Evolutionary conservation across 2,888 invertebrate genomes (phyloP).

Genomic region (Tinea pellionella): DNA sequence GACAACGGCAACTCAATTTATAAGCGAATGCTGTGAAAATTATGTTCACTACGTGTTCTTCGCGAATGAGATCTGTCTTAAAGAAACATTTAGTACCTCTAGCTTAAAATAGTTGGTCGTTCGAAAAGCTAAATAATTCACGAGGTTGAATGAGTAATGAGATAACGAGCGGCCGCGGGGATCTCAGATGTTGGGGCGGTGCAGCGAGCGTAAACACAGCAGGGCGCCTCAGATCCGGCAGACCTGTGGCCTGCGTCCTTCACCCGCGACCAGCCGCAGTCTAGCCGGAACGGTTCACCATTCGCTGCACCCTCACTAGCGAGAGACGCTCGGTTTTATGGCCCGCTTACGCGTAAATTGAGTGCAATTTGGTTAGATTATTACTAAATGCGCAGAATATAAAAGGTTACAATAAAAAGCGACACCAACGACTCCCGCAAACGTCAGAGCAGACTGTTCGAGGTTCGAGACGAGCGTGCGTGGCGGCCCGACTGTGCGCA

Average conservation of each 20-base stretch:
- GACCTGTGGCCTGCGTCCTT: slow-evolving; percentile 27
- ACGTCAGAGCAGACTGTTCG: slow-evolving; percentile 66
- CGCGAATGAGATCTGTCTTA: slow-evolving; percentile 46
- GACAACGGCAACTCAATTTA: slow-evolving; percentile 56
- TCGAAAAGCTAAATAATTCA: slow-evolving; percentile 60
- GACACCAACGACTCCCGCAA: slow-evolving; percentile 58
- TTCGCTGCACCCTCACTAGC: slow-evolving; percentile 6
- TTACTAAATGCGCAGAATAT: slow-evolving; percentile 46
- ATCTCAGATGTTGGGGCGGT: slow-evolving; percentile 21
- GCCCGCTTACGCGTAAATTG: neutral
- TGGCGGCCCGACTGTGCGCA: slow-evolving; percentile 52
- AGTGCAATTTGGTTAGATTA: slow-evolving; percentile 17
- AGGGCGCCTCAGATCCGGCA: slow-evolving; percentile 39
- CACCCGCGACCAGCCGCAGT: slow-evolving; percentile 11
- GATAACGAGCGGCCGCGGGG: slow-evolving; percentile 5
- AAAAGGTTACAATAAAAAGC: slow-evolving; percentile 20
- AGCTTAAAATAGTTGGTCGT: slow-evolving; percentile 37
- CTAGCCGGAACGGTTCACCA: slow-evolving; percentile 9
- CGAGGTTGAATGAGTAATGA: slow-evolving; percentile 61
- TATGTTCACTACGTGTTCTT: slow-evolving; percentile 46
- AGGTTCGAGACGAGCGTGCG: slow-evolving; percentile 45
- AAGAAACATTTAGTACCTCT: slow-evolving; percentile 63
- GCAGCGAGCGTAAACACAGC: slow-evolving; percentile 37
- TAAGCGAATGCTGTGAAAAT: slow-evolving; percentile 59
- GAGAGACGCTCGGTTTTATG: neutral